Conservation (phyloP, 1,140 invertebrate genomes). For the Procambarus virginalis region DNA sequence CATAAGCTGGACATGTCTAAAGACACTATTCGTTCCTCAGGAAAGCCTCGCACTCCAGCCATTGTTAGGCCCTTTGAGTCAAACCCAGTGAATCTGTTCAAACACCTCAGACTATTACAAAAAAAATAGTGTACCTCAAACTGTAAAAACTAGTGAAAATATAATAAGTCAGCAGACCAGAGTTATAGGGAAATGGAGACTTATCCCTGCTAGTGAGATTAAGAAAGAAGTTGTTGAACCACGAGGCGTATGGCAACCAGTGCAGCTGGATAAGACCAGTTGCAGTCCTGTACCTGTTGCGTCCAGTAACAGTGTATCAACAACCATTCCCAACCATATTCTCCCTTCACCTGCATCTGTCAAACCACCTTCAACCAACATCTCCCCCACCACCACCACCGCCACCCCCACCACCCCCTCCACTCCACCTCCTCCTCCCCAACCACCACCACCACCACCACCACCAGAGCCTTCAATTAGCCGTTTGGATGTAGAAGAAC, state of each 20-base stretch:
- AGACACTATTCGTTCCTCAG: conserved; percentile 22
- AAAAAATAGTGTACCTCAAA: conserved; percentile 34
- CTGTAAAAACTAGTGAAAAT: conserved; percentile 30
- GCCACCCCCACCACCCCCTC: conserved; percentile 8
- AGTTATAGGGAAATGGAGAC: conserved; percentile 37
- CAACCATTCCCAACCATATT: conserved; percentile 19
- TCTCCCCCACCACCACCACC: conserved; percentile 39
- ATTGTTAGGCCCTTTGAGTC: conserved; percentile 60
- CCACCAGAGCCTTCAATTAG: conserved; percentile 43
- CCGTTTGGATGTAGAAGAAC: conserved; percentile 49
- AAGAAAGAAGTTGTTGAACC: conserved; percentile 34
- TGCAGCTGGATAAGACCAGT: conserved; percentile 47
- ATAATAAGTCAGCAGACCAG: conserved; percentile 29
- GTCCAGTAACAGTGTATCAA: background rate
- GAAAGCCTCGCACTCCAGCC: conserved; percentile 53
- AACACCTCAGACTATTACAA: conserved; percentile 22
- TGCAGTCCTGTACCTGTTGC: conserved; percentile 12
- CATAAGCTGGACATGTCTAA: conserved; percentile 39
- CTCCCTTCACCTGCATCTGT: conserved; percentile 14
- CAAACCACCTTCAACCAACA: conserved; percentile 31
- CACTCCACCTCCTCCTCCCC: conserved; percentile 38
- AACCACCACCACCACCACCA: conserved; percentile 45
- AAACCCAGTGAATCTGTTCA: conserved; percentile 39
- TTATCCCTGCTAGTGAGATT: conserved; percentile 33
- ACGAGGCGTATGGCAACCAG: conserved; percentile 44